phyloP scores from a whole-genome alignment of 2,888 invertebrate genomes.

The Aproaerema taeniolella region DNA sequence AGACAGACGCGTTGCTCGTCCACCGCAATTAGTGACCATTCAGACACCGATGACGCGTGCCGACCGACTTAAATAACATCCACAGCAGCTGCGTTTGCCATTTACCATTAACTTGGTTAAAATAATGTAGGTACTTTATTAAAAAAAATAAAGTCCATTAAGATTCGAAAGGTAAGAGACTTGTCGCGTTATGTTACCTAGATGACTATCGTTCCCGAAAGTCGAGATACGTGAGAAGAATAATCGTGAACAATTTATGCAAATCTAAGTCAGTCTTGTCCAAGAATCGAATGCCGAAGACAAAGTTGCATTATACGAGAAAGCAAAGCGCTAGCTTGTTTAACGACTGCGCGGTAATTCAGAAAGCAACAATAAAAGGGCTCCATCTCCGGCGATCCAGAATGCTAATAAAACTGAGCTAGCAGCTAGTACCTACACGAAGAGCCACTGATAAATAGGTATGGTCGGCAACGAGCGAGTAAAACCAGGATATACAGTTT shows the following conservation, averaged over 20 bases:
- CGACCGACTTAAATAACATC: constrained; percentile 34
- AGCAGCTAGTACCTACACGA: too few relatives aligned
- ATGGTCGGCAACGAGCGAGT: constrained; percentile 27
- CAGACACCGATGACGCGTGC: constrained; percentile 52
- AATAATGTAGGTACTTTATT: too few relatives aligned
- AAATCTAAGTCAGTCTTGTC: not conserved
- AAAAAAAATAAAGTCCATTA: too few relatives aligned
- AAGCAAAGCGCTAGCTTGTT: constrained; percentile 7
- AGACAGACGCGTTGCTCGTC: constrained; percentile 43
- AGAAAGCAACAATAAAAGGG: not conserved
- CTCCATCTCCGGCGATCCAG: not conserved
- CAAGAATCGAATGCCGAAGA: not conserved
- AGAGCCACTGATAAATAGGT: constrained; percentile 24
- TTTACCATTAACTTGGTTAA: too few relatives aligned
- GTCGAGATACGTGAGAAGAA: constrained; percentile 7
- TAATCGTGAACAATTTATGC: constrained; percentile 4
- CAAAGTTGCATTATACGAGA: constrained; percentile 6
- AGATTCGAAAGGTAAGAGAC: not conserved
- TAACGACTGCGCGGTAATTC: not conserved
- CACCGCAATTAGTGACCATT: constrained; percentile 61
- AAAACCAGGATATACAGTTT: constrained; percentile 31
- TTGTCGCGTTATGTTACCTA: constrained; percentile 2
- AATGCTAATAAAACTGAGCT: constrained; percentile 20
- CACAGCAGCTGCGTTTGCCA: constrained; percentile 31
- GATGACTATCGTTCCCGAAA: constrained; percentile 6